A percentile compares a stretch with the other conserved stretches of the same genome.
Conservation (phyloP, 2,888 invertebrate species). For the Baronia brevicornis region DNA sequence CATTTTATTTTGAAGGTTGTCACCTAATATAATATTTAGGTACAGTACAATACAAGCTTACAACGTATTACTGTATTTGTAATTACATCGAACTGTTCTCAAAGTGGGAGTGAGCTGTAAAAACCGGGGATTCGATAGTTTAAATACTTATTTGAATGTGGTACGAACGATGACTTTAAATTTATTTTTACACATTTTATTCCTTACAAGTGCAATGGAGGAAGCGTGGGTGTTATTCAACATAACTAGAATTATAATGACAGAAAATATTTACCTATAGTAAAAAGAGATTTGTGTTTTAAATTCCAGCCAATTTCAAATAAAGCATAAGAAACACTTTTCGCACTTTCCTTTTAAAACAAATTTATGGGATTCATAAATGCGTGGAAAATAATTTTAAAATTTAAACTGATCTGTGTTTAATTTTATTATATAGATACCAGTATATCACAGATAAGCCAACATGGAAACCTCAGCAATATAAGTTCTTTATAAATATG, state of each 20-base stretch:
- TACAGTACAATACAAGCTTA: conserved; percentile 66
- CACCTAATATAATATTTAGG: conserved; percentile 65
- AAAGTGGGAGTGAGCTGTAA: conserved; percentile 31
- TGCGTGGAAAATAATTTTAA: conserved; percentile 7
- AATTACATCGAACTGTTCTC: conserved; percentile 41
- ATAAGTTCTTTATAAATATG: conserved; percentile 34
- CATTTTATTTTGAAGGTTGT: conserved; percentile 72
- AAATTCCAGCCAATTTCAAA: neutral
- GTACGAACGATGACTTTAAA: conserved; percentile 17
- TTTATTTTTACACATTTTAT: conserved; percentile 19
- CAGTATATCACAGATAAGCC: conserved; percentile 66
- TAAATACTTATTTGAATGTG: conserved; percentile 8
- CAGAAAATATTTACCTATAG: too few relatives aligned
- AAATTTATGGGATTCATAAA: conserved; percentile 2
- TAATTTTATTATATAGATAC: conserved; percentile 43
- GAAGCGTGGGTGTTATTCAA: conserved; percentile 19
- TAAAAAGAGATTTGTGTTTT: too few relatives aligned
- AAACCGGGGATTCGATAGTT: conserved; percentile 29
- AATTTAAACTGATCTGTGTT: conserved; percentile 34
- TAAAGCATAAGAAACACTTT: neutral
- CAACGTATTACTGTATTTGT: conserved; percentile 64
- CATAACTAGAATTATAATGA: neutral
- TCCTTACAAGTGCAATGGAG: conserved; percentile 24
- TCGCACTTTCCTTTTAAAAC: neutral
- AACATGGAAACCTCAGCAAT: conserved; percentile 50